Conservation (phyloP, 2,797 vertebrate genomes). For the Ficedula albicollis region DNA sequence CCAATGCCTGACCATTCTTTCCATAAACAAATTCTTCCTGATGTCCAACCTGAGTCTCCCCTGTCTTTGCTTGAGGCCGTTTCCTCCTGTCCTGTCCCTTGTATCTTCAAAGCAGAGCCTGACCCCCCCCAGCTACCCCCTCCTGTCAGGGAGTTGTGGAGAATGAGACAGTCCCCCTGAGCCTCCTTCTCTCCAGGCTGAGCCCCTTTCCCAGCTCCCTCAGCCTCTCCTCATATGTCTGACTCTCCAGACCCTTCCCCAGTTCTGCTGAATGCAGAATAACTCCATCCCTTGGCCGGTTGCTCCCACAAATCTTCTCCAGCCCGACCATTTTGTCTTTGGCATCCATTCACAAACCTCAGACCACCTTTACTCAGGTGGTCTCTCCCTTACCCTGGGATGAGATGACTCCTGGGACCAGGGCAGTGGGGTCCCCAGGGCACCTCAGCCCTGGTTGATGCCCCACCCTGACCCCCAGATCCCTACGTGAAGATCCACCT, state of each 20-base stretch:
- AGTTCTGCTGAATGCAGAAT: neutral
- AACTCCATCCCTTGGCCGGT: neutral
- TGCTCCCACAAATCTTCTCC: neutral
- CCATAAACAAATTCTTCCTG: neutral
- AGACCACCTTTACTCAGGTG: neutral
- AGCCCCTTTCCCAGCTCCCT: neutral
- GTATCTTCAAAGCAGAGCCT: neutral
- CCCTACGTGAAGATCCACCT: conserved; percentile 98
- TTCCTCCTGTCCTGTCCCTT: neutral
- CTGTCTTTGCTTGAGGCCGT: accelerated
- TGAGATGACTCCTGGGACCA: neutral
- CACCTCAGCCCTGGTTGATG: neutral
- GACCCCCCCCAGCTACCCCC: accelerated
- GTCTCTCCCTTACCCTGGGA: neutral
- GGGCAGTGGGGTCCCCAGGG: neutral
- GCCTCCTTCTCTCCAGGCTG: neutral
- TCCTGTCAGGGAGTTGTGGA: neutral
- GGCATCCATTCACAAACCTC: neutral
- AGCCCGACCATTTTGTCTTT: neutral
- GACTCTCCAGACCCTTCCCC: neutral
- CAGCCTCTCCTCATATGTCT: neutral
- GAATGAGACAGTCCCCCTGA: accelerated
- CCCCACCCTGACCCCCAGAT: conserved; percentile 74
- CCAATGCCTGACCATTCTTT: neutral
- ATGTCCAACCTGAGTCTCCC: neutral